These are phyloP conservation scores for Orthonevra nobilis DNA, from an alignment of 2,888 invertebrate genomes.

Conservation along the genomic window DNA sequence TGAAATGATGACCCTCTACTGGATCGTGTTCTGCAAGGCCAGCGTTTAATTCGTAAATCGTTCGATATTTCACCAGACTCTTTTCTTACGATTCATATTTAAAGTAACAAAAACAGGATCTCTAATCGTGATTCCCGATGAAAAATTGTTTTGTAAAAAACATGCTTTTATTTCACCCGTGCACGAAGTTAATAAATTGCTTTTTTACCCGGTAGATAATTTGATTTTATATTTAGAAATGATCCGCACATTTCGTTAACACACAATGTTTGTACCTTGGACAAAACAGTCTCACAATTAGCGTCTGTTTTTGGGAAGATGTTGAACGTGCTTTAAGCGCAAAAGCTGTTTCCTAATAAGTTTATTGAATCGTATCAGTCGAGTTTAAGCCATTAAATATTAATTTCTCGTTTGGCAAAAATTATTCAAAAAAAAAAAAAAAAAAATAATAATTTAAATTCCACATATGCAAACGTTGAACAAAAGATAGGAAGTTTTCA, in stretches of 20 bases:
- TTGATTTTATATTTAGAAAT: constrained; percentile 69
- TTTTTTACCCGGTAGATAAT: constrained; percentile 66
- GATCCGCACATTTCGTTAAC: constrained; percentile 65
- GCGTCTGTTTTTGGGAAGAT: constrained; percentile 49
- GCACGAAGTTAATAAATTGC: constrained; percentile 55
- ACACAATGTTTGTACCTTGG: constrained; percentile 58
- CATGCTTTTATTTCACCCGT: constrained; percentile 54
- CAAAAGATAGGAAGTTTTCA: not conserved
- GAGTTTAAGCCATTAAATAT: constrained; percentile 53
- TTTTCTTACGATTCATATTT: constrained; percentile 33
- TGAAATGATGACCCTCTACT: not conserved
- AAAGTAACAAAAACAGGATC: constrained; percentile 12
- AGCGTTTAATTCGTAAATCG: not conserved
- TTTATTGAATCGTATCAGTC: constrained; percentile 47
- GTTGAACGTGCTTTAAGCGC: constrained; percentile 59
- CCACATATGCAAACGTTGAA: not conserved
- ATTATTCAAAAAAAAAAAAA: constrained; percentile 18
- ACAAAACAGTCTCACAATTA: constrained; percentile 52
- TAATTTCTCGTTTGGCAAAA: too few relatives aligned
- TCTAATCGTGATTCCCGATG: constrained; percentile 34
- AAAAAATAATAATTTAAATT: constrained; percentile 15
- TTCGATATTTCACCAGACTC: not conserved
- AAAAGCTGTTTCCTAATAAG: constrained; percentile 53
- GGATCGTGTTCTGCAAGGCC: constrained; percentile 13
- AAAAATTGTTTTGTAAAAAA: constrained; percentile 40